Percentiles rank a stretch among this genome's conserved stretches.
Evolutionary conservation across 1,140 invertebrate species (phyloP).

Genomic region (Dufourea novaeangliae): DNA sequence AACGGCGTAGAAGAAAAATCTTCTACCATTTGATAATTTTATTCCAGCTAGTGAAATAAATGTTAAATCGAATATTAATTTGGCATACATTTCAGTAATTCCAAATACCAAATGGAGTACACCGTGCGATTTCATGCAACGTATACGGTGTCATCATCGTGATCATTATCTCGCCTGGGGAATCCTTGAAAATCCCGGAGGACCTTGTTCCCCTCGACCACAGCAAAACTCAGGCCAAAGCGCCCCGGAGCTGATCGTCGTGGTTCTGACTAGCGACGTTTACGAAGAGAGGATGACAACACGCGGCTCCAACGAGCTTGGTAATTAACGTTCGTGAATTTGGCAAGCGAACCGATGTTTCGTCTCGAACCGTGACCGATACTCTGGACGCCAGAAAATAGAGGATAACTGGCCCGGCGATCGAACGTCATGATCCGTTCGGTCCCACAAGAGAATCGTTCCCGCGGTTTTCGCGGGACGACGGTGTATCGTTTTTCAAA

Average conservation of each 20-base stretch:
- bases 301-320: not conserved
- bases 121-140: not conserved
- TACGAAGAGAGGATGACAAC: constrained; percentile 1
- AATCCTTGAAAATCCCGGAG: constrained; percentile 1
- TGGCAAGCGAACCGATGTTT: constrained; percentile 5
- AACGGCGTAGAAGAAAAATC: no score
- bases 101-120: no score
- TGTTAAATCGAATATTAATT: no score
- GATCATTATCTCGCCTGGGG: constrained; percentile 1
- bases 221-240: not conserved
- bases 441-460: not conserved
- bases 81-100: no score
- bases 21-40: no score
- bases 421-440: not conserved
- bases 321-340: constrained; percentile 20
- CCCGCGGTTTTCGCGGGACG: not conserved
- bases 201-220: not conserved
- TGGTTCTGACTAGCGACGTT: not conserved
- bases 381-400: not conserved
- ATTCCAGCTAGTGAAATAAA: no score
- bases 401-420: not conserved
- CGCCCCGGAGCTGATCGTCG: no score
- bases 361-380: not conserved
- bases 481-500: constrained; percentile 32
- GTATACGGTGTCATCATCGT: not conserved